A percentile compares a stretch with the other conserved stretches of the same genome.
These are phyloP conservation scores for Microplitis manilae DNA, from an alignment of 2,888 invertebrate species.

Conservation along the genomic window DNA sequence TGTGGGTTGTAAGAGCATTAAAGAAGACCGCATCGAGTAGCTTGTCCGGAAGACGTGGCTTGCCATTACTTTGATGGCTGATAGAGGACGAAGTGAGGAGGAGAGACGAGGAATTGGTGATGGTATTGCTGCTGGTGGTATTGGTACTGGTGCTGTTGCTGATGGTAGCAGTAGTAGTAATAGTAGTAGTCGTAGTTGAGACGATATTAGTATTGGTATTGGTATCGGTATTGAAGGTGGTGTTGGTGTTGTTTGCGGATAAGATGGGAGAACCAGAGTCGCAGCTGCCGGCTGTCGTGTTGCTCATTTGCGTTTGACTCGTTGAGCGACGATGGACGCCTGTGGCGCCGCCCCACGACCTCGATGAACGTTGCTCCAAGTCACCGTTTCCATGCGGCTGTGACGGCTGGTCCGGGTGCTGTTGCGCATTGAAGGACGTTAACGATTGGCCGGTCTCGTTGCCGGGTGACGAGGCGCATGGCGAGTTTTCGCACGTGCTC, in stretches of 20 bases:
- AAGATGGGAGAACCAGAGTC: constrained; percentile 27
- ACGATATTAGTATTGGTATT: background rate
- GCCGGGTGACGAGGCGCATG: constrained; percentile 39
- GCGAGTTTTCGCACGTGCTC: constrained; percentile 40
- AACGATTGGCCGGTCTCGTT: constrained; percentile 41
- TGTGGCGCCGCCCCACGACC: constrained; percentile 39
- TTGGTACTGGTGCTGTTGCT: background rate
- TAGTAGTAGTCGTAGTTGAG: background rate
- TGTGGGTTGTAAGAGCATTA: constrained; percentile 47
- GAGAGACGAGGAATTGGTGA: background rate
- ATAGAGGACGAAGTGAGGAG: constrained; percentile 11
- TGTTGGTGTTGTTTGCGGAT: constrained; percentile 26
- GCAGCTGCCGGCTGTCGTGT: constrained; percentile 16
- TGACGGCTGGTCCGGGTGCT: constrained; percentile 18
- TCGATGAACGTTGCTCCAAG: constrained; percentile 11
- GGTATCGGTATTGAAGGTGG: background rate
- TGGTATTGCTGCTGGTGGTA: background rate
- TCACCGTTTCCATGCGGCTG: constrained; percentile 32
- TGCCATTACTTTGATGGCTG: constrained; percentile 27
- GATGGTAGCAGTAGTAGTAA: background rate
- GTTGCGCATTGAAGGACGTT: constrained; percentile 16
- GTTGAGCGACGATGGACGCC: constrained; percentile 37
- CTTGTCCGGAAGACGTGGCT: constrained; percentile 39
- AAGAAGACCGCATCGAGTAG: constrained; percentile 46
- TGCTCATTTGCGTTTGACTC: constrained; percentile 43